A percentile compares a stretch with the other conserved stretches of the same genome.
These are phyloP conservation scores for Melitaea athalia DNA, from an alignment of 2,888 invertebrate genomes.

Conservation along the genomic window DNA sequence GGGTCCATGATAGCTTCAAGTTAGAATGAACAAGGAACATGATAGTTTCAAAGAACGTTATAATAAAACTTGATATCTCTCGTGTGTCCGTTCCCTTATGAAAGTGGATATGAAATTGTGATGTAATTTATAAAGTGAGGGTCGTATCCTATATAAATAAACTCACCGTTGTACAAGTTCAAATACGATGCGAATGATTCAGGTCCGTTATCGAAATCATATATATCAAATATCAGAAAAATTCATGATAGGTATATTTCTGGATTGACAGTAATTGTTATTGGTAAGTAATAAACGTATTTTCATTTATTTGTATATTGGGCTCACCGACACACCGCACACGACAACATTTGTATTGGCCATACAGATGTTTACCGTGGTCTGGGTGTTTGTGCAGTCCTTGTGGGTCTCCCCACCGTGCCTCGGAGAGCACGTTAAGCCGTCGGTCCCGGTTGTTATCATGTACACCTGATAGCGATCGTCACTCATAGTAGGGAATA, in stretches of 20 bases:
- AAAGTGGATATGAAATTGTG: slow-evolving; percentile 19
- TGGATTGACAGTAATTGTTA: background rate
- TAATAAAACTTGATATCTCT: slow-evolving; percentile 35
- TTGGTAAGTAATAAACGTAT: too few relatives aligned
- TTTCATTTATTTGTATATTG: too few relatives aligned
- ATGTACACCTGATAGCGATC: too few relatives aligned
- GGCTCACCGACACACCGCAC: too few relatives aligned
- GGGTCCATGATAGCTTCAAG: slow-evolving; percentile 44
- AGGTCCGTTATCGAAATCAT: background rate
- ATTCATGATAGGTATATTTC: background rate
- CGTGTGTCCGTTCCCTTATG: slow-evolving; percentile 17
- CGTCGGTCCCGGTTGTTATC: too few relatives aligned
- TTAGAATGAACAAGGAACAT: slow-evolving; percentile 39
- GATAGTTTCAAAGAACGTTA: slow-evolving; percentile 39
- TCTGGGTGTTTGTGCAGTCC: too few relatives aligned
- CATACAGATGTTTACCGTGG: too few relatives aligned
- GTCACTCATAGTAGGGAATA: too few relatives aligned
- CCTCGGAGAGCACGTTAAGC: too few relatives aligned
- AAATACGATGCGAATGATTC: background rate
- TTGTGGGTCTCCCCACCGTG: too few relatives aligned
- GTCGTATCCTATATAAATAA: slow-evolving; percentile 13
- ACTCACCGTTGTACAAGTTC: background rate
- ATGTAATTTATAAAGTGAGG: slow-evolving; percentile 27
- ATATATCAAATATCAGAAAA: background rate
- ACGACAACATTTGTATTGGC: too few relatives aligned